Conservation (phyloP, 2,113 vertebrate genomes). For the Puntigrus tetrazona region DNA sequence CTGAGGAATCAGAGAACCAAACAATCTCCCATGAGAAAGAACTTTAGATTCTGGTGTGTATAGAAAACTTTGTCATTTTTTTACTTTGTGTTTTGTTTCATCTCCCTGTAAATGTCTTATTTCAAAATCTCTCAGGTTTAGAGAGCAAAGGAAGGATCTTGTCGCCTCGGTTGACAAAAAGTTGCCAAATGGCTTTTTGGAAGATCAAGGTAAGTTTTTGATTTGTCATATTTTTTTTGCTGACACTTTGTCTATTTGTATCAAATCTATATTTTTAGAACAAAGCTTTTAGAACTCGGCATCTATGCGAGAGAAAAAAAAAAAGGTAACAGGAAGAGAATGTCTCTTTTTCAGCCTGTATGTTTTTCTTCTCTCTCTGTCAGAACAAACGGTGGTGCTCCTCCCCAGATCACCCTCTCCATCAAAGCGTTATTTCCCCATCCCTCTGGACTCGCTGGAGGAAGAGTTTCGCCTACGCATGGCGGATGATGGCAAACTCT, state of each 20-base stretch:
- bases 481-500: slow-evolving; percentile 91
- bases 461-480: slow-evolving; percentile 89
- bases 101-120: slow-evolving; percentile 14
- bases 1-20: slow-evolving; percentile 39
- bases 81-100: slow-evolving; percentile 18
- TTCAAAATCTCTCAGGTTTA: slow-evolving; percentile 80
- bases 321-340: not conserved
- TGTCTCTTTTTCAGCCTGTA: not conserved
- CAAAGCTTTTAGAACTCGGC: not conserved
- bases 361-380: slow-evolving; percentile 11
- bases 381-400: slow-evolving; percentile 90
- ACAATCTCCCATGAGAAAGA: slow-evolving; percentile 76
- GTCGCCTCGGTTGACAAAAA: slow-evolving; percentile 91
- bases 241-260: not conserved
- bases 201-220: slow-evolving; percentile 88
- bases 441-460: slow-evolving; percentile 86
- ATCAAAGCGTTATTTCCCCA: slow-evolving; percentile 88
- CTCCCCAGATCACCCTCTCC: slow-evolving; percentile 88
- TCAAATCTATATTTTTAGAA: not conserved
- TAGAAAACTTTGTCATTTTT: slow-evolving; percentile 23
- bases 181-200: slow-evolving; percentile 93
- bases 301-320: not conserved
- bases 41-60: slow-evolving; percentile 73
- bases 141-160: slow-evolving; percentile 88
- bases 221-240: not conserved